phyloP scores from a whole-genome alignment of 2,113 vertebrate species.

The Rhadina sibilatrix region DNA sequence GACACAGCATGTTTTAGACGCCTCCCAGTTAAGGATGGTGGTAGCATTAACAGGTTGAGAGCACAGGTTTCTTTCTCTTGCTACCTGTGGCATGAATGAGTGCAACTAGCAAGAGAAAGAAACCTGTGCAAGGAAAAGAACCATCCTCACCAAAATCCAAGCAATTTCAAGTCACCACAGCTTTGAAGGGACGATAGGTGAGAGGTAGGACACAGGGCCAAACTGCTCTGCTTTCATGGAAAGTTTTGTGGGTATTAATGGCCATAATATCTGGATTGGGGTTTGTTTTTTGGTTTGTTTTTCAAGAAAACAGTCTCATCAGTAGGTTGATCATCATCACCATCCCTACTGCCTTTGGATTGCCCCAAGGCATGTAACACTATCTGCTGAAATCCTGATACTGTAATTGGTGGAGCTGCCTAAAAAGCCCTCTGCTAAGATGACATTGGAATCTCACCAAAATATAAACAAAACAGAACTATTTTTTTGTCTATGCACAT shows the following conservation, averaged over 20 bases:
- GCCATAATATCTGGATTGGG: background rate
- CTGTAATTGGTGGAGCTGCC: background rate
- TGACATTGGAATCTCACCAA: background rate
- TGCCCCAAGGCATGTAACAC: background rate
- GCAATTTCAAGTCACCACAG: background rate
- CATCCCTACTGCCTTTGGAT: background rate
- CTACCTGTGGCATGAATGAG: background rate
- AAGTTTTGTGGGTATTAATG: background rate
- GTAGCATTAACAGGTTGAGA: background rate
- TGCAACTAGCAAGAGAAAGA: background rate
- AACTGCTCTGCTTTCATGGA: background rate
- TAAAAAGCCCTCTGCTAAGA: background rate
- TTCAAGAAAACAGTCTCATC: background rate
- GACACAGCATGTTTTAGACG: background rate
- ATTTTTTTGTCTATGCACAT: background rate
- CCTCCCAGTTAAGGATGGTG: background rate
- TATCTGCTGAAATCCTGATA: background rate
- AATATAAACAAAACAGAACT: background rate
- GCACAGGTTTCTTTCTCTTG: background rate
- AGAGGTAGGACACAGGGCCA: background rate
- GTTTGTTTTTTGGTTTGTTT: background rate
- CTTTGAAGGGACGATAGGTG: background rate
- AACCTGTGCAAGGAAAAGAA: background rate
- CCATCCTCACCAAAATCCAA: background rate
- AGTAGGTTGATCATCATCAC: background rate